A percentile compares a stretch with the other conserved stretches of the same genome.
These are phyloP conservation scores for Nibea albiflora DNA, from an alignment of 2,113 vertebrate species.

Conservation along the genomic window DNA sequence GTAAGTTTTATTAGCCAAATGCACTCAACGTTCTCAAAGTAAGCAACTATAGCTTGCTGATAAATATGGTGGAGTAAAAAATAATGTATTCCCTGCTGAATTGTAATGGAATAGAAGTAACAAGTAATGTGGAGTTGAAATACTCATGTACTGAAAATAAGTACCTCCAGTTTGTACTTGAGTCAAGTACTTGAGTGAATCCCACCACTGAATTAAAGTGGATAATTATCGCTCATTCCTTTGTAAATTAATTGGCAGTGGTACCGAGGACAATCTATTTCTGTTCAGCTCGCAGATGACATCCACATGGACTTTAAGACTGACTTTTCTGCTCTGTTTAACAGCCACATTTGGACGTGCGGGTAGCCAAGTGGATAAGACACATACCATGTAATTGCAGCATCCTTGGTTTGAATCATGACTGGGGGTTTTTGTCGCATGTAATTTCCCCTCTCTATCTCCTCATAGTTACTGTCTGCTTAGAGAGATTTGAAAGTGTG, in stretches of 20 bases:
- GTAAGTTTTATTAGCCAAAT: too few species aligned
- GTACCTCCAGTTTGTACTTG: neutral
- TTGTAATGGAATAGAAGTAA: too few species aligned
- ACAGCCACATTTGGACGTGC: conserved; percentile 22
- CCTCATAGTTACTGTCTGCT: neutral
- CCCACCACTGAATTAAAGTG: neutral
- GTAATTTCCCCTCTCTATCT: neutral
- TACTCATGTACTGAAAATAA: neutral
- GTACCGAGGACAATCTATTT: conserved; percentile 10
- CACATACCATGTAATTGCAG: neutral
- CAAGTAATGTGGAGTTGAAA: neutral
- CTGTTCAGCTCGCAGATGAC: conserved; percentile 24
- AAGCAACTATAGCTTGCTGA: neutral
- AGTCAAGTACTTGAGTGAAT: neutral
- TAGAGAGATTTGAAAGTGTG: neutral
- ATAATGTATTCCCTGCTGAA: neutral
- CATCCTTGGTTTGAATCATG: conserved; percentile 35
- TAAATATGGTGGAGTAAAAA: neutral
- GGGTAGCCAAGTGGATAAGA: conserved; percentile 19
- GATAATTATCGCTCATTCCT: conserved; percentile 3
- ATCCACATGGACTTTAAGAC: conserved; percentile 43
- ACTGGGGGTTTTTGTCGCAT: conserved; percentile 5
- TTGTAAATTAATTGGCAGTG: conserved; percentile 25
- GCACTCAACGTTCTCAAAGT: too few species aligned
- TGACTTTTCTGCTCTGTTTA: conserved; percentile 55